Conservation (phyloP, 2,113 vertebrate species). For the Ovis aries region DNA sequence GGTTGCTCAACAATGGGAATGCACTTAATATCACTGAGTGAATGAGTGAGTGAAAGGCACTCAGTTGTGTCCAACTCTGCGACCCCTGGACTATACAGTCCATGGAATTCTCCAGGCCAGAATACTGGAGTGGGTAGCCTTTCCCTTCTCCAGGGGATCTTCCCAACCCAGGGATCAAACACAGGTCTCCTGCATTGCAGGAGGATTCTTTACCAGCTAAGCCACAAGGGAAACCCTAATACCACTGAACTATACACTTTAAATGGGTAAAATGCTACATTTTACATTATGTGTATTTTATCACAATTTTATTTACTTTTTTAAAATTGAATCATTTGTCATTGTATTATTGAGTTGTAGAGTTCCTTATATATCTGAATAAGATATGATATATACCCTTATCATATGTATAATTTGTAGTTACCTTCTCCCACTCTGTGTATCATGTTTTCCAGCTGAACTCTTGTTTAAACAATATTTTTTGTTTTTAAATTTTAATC, state of each 20-base stretch:
- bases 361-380: not conserved
- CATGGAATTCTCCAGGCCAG: not conserved
- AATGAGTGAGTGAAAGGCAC: not conserved
- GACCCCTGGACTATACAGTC: not conserved
- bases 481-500: not conserved
- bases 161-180: not conserved
- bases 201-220: not conserved
- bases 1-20: not conserved
- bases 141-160: not conserved
- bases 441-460: not conserved
- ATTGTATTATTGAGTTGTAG: not conserved
- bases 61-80: not conserved
- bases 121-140: not conserved
- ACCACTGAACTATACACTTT: not conserved
- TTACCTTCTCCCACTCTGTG: not conserved
- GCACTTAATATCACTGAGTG: not conserved
- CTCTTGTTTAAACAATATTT: not conserved
- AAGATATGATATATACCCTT: not conserved
- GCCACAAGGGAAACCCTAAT: not conserved
- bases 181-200: not conserved
- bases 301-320: not conserved
- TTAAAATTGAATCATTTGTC: not conserved
- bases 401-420: not conserved
- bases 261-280: not conserved
- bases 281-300: not conserved